These are phyloP conservation scores for Plagodis dolabraria DNA, from an alignment of 2,888 invertebrate genomes.

Conservation along the genomic window DNA sequence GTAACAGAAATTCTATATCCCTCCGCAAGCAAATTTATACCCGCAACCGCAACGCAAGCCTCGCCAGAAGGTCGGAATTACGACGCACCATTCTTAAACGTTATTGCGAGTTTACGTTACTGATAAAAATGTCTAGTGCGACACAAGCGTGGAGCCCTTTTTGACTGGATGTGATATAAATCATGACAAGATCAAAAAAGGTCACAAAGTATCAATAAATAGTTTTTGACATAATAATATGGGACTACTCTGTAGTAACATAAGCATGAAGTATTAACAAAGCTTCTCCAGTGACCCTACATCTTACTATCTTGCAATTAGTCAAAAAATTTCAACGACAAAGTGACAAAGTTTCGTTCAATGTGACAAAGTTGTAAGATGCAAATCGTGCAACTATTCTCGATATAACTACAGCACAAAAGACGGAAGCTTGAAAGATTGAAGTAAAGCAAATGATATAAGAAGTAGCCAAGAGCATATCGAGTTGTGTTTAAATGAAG, in stretches of 20 bases:
- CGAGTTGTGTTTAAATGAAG: too few species aligned
- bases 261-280: not conserved
- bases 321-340: too few species aligned
- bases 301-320: too few species aligned
- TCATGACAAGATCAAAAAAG: not conserved
- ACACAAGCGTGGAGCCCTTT: slow-evolving; percentile 40
- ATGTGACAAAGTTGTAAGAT: too few species aligned
- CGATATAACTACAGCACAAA: too few species aligned
- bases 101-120: slow-evolving; percentile 67
- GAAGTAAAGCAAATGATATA: too few species aligned
- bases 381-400: too few species aligned
- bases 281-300: not conserved
- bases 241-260: not conserved
- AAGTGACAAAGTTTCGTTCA: too few species aligned
- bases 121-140: slow-evolving; percentile 66
- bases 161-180: slow-evolving; percentile 41
- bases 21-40: slow-evolving; percentile 55
- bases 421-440: too few species aligned
- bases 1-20: slow-evolving; percentile 65
- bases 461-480: too few species aligned
- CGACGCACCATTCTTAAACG: slow-evolving; percentile 50
- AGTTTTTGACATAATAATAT: not conserved
- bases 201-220: not conserved
- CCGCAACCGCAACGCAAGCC: slow-evolving; percentile 49
- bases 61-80: slow-evolving; percentile 48